phyloP scores from a whole-genome alignment of 1,140 invertebrate genomes.

The Eupristina koningsbergeri region DNA sequence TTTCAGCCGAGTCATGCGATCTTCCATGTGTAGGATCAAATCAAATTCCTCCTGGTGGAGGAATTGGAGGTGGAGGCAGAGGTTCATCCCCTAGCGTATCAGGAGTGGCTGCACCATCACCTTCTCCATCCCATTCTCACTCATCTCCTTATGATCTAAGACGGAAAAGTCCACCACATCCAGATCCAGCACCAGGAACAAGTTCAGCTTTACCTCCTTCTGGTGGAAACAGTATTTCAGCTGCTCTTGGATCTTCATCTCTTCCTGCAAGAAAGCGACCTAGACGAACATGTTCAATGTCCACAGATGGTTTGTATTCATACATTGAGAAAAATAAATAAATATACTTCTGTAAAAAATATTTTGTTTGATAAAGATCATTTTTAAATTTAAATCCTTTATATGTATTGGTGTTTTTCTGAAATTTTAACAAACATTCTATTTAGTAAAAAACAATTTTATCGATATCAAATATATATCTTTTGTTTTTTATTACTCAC shows the following conservation, averaged over 20 bases:
- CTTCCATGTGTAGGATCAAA: conserved; percentile 79
- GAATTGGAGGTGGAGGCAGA: conserved; percentile 62
- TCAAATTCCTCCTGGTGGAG: conserved; percentile 76
- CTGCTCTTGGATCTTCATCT: conserved; percentile 76
- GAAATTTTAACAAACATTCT: no score
- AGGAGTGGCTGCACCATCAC: conserved; percentile 70
- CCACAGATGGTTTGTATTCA: conserved; percentile 76
- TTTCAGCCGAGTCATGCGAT: conserved; percentile 82
- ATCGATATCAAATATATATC: no score
- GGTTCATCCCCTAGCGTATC: conserved; percentile 72
- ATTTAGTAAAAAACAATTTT: no score
- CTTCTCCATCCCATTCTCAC: conserved; percentile 75
- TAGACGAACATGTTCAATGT: conserved; percentile 77
- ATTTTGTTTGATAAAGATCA: no score
- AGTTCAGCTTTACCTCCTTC: conserved; percentile 71
- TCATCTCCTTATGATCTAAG: conserved; percentile 89
- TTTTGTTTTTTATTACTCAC: no score
- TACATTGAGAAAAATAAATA: neutral
- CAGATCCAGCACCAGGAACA: conserved; percentile 70
- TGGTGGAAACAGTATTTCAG: conserved; percentile 70
- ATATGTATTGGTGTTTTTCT: no score
- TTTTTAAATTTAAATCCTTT: no score
- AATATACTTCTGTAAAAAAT: neutral
- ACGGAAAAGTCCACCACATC: conserved; percentile 83
- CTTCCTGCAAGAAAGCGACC: conserved; percentile 87